Evolutionary conservation across 1,140 invertebrate species (phyloP).

Genomic region (Brachionus rotundiformis): DNA sequence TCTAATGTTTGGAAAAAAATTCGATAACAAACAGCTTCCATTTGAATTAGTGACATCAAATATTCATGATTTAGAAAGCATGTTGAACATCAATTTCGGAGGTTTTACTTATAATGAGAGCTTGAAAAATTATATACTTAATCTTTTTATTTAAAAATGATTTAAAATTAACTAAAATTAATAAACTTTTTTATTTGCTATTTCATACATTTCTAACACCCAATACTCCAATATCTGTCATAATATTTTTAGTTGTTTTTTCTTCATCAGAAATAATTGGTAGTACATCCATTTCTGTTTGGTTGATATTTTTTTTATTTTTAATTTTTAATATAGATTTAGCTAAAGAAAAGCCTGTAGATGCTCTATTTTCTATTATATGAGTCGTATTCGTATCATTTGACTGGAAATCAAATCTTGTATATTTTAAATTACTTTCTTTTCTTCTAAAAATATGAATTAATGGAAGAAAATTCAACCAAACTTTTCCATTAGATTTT

Average conservation of each 20-base stretch:
- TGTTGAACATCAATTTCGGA: constrained; percentile 46
- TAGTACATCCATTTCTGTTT: background rate
- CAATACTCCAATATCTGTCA: background rate
- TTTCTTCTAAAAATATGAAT: background rate
- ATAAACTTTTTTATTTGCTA: background rate
- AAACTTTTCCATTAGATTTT: background rate
- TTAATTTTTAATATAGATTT: background rate
- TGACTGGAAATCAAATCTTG: background rate
- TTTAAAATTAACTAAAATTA: background rate
- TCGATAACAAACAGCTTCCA: constrained; percentile 15
- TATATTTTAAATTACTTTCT: background rate
- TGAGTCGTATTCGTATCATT: background rate
- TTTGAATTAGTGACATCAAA: constrained; percentile 15
- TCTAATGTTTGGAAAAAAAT: constrained; percentile 38
- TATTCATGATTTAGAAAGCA: constrained; percentile 28
- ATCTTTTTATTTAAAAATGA: constrained; percentile 51
- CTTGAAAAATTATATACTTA: constrained; percentile 48
- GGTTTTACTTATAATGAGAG: constrained; percentile 36
- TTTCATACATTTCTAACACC: background rate
- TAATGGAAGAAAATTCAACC: background rate
- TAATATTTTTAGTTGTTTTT: background rate
- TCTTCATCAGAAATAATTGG: constrained; percentile 18
- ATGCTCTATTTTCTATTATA: background rate
- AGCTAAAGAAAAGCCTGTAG: background rate
- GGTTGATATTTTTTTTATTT: background rate